Base-by-base conservation (phyloP, 35 echinoderm and acorn worm species). In the Lytechinus variegatus region DNA sequence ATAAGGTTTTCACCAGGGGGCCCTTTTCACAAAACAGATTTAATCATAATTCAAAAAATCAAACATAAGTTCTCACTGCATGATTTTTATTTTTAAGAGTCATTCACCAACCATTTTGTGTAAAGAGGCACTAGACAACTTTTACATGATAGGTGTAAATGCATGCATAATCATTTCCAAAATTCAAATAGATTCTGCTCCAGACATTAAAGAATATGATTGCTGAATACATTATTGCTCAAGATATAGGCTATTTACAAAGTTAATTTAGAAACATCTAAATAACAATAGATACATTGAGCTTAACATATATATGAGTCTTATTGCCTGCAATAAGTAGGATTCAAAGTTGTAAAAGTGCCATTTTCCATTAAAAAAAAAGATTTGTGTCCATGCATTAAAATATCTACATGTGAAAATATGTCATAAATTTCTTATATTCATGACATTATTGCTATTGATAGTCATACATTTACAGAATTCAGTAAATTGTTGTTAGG, bases 271-370 rank as follows among this genome's bases (percentile, higher is more conserved):
- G 33, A 24, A n/a, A 79, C 66, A 79, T 79, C 2, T n/a, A 27
- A n/a, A 79, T 24, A 71, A 5, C 19, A 16, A 71, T 71, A 21
- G 11, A 66, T 71, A 21, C 24, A 21, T 71, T 71, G 24, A 71
- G 61, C 14, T 71, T 19, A 71, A 71, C 33, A 44, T 44, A 79
- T n/a, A 19, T 79, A 24, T 79, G 66, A 79, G 66, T 79, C 66
- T 79, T 79, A 79, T 79, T 79, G 66, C 66, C 66, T 79, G 66
- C 66, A 79, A 79, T 79, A 79, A 79, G 66, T 79, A 79, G 2
- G 14, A 5, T 71, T 71, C 2, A 16, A 4, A 71, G 61, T 71
- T 71, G 9, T 71, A 13, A 4, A 16, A 12, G 14, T 66, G 60
- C 10, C 60, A 66, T 56, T 56, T 66, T 10, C 10, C 60, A 66